These are phyloP conservation scores for Enteromius viviparus DNA, from an alignment of 2,797 vertebrate genomes.

Conservation along the genomic window DNA sequence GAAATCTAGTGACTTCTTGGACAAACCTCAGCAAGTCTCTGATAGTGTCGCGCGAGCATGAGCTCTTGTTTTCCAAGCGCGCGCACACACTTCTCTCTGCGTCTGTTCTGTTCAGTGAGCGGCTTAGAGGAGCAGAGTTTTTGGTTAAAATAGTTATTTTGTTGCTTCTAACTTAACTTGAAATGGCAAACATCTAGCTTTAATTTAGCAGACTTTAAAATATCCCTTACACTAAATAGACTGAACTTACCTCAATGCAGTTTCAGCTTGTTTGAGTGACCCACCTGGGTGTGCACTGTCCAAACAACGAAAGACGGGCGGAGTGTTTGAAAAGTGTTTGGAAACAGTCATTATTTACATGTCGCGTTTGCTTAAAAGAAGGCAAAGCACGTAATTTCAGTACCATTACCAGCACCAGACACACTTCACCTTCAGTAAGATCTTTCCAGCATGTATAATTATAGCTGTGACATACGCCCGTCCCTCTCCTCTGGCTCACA, in stretches of 20 bases:
- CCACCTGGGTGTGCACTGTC: neutral
- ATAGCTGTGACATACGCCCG: neutral
- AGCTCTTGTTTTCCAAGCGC: too few relatives aligned
- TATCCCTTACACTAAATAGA: neutral
- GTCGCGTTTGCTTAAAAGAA: conserved; percentile 15
- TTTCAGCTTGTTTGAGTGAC: neutral
- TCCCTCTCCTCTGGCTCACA: conserved; percentile 1
- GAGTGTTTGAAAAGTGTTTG: conserved; percentile 16
- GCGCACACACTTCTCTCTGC: too few relatives aligned
- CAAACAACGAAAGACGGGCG: neutral
- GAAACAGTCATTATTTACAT: conserved; percentile 12
- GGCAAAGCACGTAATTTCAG: conserved; percentile 15
- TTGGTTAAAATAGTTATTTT: too few relatives aligned
- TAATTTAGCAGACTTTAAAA: conserved; percentile 5
- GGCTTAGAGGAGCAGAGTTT: too few relatives aligned
- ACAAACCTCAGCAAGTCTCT: too few relatives aligned
- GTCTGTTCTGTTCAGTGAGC: too few relatives aligned
- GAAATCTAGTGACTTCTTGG: too few relatives aligned
- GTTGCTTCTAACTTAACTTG: neutral
- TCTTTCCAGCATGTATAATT: conserved; percentile 18
- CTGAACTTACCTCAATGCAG: neutral
- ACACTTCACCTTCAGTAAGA: conserved; percentile 26
- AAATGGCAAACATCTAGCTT: neutral
- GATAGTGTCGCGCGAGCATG: too few relatives aligned
- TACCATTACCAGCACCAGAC: neutral